A percentile compares a stretch with the other conserved stretches of the same genome.
These are phyloP conservation scores for Idaea biselata DNA, from an alignment of 2,888 invertebrate genomes.

Conservation along the genomic window DNA sequence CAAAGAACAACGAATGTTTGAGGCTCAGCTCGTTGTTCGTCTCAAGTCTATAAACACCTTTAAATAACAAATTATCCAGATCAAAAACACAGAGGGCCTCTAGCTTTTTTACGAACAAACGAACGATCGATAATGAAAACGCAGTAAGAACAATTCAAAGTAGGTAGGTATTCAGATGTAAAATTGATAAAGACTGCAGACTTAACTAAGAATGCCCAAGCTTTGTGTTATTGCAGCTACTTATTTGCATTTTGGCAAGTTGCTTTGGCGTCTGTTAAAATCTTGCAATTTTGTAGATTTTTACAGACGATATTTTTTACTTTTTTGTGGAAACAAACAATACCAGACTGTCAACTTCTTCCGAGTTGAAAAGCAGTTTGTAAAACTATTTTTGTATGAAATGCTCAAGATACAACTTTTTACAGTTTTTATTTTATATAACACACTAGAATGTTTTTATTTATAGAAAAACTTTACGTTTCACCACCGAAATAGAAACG, in stretches of 20 bases:
- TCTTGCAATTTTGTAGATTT: slow-evolving; percentile 26
- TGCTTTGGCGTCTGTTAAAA: slow-evolving; percentile 46
- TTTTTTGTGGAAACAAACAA: slow-evolving; percentile 1
- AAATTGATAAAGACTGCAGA: slow-evolving; percentile 36
- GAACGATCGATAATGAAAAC: no score
- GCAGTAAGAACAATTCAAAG: slow-evolving; percentile 3
- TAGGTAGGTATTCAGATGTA: slow-evolving; percentile 22
- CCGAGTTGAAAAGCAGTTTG: neutral
- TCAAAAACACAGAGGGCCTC: no score
- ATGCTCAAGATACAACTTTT: neutral
- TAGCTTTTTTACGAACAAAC: no score
- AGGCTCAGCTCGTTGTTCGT: no score
- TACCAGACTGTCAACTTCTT: slow-evolving; percentile 4
- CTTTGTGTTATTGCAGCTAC: slow-evolving; percentile 40
- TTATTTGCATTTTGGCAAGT: slow-evolving; percentile 70
- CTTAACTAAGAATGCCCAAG: slow-evolving; percentile 38
- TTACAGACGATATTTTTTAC: slow-evolving; percentile 11
- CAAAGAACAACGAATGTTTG: no score
- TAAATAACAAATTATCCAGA: no score
- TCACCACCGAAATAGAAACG: neutral
- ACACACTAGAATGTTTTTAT: neutral
- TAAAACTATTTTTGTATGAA: neutral
- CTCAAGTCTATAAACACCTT: no score
- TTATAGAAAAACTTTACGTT: neutral
- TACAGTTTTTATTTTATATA: neutral